Conservation (phyloP, 2,888 invertebrate genomes). For the Microplitis deprimator region DNA sequence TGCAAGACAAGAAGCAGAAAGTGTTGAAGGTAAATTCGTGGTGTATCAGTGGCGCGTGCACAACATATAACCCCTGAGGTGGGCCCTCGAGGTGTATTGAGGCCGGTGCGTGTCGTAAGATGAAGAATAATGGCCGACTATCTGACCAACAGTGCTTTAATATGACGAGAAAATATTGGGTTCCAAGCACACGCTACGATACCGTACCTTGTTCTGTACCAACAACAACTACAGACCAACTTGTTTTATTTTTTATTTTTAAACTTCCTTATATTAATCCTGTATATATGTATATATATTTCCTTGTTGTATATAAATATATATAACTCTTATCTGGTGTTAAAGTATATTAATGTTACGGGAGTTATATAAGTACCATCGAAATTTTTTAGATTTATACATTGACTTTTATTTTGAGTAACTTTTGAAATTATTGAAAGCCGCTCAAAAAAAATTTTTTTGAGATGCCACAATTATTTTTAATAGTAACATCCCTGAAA, state of each 20-base stretch:
- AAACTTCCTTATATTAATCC: background rate
- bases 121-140: conserved; percentile 57
- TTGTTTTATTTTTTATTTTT: background rate
- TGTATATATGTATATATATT: background rate
- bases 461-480: background rate
- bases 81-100: conserved; percentile 29
- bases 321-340: background rate
- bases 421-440: too few relatives aligned
- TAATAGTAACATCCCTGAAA: too few relatives aligned
- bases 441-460: background rate
- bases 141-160: conserved; percentile 55
- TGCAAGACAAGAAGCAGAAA: conserved; percentile 32
- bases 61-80: conserved; percentile 24
- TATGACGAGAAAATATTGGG: conserved; percentile 60
- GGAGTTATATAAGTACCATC: background rate
- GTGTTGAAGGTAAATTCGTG: conserved; percentile 23
- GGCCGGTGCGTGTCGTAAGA: conserved; percentile 52
- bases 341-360: background rate
- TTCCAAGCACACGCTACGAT: conserved; percentile 50
- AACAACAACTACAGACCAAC: background rate
- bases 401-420: background rate
- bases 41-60: conserved; percentile 1
- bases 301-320: background rate
- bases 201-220: conserved; percentile 44
- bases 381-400: background rate